Conservation (phyloP, 2,113 vertebrate genomes). For the Rhinichthys klamathensis region DNA sequence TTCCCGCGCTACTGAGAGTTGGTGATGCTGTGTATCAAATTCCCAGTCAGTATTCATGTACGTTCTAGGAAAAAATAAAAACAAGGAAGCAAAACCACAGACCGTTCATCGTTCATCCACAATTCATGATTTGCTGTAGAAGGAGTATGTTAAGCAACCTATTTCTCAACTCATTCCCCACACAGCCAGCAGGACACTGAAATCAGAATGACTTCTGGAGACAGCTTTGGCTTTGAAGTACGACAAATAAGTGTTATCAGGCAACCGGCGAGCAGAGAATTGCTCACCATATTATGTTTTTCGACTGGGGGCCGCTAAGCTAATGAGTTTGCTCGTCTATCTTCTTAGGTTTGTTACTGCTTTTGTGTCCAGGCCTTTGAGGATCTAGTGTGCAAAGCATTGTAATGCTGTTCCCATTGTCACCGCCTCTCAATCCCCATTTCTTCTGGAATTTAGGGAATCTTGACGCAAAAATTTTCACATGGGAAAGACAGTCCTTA, state of each 20-base stretch:
- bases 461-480: conserved; percentile 63
- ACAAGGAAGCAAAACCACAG: conserved; percentile 41
- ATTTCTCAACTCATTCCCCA: conserved; percentile 49
- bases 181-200: conserved; percentile 57
- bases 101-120: conserved; percentile 47
- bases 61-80: conserved; percentile 13
- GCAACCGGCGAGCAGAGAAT: conserved; percentile 64
- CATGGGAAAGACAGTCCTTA: conserved; percentile 64
- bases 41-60: neutral
- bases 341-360: conserved; percentile 71
- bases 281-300: conserved; percentile 58
- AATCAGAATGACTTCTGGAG: conserved; percentile 57
- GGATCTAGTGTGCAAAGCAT: conserved; percentile 70
- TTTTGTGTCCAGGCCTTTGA: conserved; percentile 77
- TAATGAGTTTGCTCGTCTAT: conserved; percentile 79
- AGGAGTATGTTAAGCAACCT: conserved; percentile 25
- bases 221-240: conserved; percentile 68
- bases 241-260: conserved; percentile 66
- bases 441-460: conserved; percentile 65
- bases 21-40: neutral
- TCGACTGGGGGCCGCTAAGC: conserved; percentile 75
- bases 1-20: too few species aligned
- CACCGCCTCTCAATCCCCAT: conserved; percentile 64
- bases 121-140: conserved; percentile 35
- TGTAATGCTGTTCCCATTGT: conserved; percentile 75